A percentile compares a stretch with the other conserved stretches of the same genome.
Conservation (phyloP, 1,140 invertebrate species). For the Tetramorium alpestre region DNA sequence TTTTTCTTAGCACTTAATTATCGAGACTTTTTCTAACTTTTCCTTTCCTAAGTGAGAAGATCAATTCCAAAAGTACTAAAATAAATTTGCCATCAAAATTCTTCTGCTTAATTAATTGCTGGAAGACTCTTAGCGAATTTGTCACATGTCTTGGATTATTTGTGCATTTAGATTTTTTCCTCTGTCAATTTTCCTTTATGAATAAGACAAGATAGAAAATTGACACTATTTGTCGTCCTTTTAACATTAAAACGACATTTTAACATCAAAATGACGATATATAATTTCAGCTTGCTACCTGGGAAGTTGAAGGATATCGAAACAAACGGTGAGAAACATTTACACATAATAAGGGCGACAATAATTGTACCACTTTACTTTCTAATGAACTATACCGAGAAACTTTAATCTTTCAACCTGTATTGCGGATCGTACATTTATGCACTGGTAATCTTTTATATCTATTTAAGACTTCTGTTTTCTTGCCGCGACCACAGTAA, state of each 20-base stretch:
- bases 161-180: no score
- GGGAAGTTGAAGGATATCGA: neutral
- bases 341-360: neutral
- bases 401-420: neutral
- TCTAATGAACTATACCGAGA: neutral
- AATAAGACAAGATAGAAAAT: no score
- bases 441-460: neutral
- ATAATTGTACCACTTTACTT: conserved; percentile 8
- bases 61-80: neutral
- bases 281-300: no score
- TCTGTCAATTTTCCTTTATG: no score
- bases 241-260: no score
- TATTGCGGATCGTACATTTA: neutral
- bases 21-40: neutral
- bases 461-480: neutral
- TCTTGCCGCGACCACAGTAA: neutral
- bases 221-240: no score
- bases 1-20: neutral
- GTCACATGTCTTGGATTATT: neutral
- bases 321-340: neutral
- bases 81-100: neutral
- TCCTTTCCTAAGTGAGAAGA: neutral
- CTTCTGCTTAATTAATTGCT: neutral
- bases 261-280: no score
- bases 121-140: neutral